Percentiles rank a stretch among this genome's conserved stretches.
Conservation (phyloP, 2,888 invertebrate species). For the Monopis laevigella region DNA sequence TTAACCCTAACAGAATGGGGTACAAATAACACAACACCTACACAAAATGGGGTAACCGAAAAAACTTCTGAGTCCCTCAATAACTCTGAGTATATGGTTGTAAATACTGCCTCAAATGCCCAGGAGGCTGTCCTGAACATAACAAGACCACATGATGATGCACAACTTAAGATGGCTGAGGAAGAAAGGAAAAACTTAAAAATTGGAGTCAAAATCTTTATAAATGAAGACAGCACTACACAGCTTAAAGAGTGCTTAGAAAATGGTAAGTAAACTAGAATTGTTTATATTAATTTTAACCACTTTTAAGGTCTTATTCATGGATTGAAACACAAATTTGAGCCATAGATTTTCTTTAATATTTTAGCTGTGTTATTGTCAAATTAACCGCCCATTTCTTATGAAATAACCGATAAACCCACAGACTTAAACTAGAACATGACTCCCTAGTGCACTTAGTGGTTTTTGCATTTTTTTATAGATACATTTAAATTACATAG, state of each 20-base stretch:
- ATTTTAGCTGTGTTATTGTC: no score
- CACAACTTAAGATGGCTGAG: slow-evolving; percentile 71
- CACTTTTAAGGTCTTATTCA: no score
- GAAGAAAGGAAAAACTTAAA: slow-evolving; percentile 80
- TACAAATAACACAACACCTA: slow-evolving; percentile 31
- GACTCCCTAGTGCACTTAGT: no score
- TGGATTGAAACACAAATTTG: no score
- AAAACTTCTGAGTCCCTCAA: slow-evolving; percentile 29
- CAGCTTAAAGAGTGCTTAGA: slow-evolving; percentile 77
- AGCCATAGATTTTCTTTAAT: no score
- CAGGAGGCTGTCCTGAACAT: slow-evolving; percentile 56
- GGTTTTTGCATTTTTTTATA: no score
- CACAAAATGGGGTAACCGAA: slow-evolving; percentile 38
- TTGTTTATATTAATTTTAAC: no score
- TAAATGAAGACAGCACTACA: slow-evolving; percentile 74
- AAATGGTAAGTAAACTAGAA: slow-evolving; percentile 71
- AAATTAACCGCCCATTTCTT: no score
- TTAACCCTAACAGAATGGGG: slow-evolving; percentile 57
- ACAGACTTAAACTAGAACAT: no score
- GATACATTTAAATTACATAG: no score
- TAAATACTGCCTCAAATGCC: slow-evolving; percentile 31
- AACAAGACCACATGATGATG: slow-evolving; percentile 69
- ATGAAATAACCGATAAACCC: no score
- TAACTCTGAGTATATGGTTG: slow-evolving; percentile 42
- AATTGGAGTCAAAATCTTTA: slow-evolving; percentile 87